Evolutionary conservation across 2,797 vertebrate genomes (phyloP).

Genomic region (Arremon brunneinucha): DNA sequence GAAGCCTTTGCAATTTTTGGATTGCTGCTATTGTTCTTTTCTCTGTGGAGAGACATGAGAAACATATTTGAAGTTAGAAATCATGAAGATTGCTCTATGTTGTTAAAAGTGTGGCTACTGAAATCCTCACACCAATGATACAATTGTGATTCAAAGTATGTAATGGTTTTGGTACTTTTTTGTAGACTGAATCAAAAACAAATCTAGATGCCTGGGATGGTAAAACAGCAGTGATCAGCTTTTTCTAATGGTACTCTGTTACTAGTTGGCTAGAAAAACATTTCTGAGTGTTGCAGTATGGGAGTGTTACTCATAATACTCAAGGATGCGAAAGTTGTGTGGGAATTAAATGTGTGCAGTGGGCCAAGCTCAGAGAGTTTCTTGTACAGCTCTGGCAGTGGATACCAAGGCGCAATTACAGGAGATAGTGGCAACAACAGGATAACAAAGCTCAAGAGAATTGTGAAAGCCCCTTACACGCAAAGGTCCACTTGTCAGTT

Average conservation of each 20-base stretch:
- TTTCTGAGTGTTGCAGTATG: background rate
- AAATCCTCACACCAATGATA: background rate
- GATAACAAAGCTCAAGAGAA: background rate
- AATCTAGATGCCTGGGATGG: background rate
- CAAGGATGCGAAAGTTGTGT: background rate
- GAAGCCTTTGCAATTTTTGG: background rate
- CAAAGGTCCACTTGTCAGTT: background rate
- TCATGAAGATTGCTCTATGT: background rate
- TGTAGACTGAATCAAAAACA: background rate
- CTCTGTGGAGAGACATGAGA: background rate
- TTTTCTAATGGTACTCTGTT: background rate
- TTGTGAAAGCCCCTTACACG: background rate
- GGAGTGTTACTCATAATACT: background rate
- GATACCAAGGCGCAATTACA: background rate
- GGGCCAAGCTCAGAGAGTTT: background rate
- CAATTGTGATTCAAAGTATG: background rate
- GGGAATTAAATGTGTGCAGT: background rate
- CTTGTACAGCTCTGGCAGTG: background rate
- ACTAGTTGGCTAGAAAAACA: background rate
- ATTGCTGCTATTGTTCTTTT: background rate
- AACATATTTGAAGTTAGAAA: background rate
- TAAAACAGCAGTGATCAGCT: background rate
- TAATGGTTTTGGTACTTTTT: background rate
- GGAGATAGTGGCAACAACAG: background rate
- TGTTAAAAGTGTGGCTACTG: accelerated